Evolutionary conservation across 2,113 vertebrate genomes (phyloP), one percentile per base, ranked within the genome.

Genomic region (Parus major): DNA sequence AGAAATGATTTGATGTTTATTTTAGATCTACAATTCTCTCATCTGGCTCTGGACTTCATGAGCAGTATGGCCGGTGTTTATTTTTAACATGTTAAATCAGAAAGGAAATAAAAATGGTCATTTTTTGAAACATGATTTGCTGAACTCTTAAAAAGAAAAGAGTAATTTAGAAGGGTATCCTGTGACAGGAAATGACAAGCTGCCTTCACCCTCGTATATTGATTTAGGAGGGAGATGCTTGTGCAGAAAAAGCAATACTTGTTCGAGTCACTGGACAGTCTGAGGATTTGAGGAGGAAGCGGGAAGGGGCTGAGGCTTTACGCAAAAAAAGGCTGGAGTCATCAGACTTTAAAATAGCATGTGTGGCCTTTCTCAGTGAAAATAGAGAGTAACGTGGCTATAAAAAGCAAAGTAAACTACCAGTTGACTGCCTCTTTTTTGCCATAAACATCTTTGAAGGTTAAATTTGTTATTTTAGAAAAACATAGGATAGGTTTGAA

Each of bases 261-360:
- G 97, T 94, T 95, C 65, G 77, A 97, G 95, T 68, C 92, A 96
- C 96, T 72, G 87, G 97, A 92, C 96, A 96, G 97, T 59, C 85
- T 95, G 95, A 97, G 97, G 93, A 96, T 97, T 82, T 82, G 95
- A 71, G 92, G 88, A 95, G 92, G 63, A 90, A 75, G 56, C 55
- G 93, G 96, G 97, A 97, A 98, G 97, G 93, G 96, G 91, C 86
- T 92, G 78, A 88, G 78, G 82, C 80, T 94, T 95, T 92, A 57
- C 73, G 77, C 95, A 86, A 52, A 97, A 97, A 98, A 98, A 82
- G 82, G 84, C 95, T 89, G 70, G 96, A 98, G 96, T 97, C 98
- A 98, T 98, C 95, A 96, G 84, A 49, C 96, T 98, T 97, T 96
- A 90, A 97, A 98, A 98, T 97, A 98, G 97, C 95, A 86, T 91